These are phyloP conservation scores for Acromyrmex charruanus DNA, from an alignment of 1,140 invertebrate species.

Conservation along the genomic window DNA sequence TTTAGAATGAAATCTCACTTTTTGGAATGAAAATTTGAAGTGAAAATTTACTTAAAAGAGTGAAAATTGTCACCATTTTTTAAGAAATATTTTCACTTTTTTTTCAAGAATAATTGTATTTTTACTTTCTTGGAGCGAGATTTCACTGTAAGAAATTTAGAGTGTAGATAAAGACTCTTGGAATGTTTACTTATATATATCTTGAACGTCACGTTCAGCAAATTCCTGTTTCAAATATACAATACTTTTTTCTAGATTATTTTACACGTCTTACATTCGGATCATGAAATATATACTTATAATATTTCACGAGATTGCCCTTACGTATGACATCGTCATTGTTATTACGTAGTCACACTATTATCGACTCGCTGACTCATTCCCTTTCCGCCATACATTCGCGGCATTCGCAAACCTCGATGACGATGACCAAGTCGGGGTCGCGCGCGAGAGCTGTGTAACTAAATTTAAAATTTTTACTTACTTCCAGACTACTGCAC, in stretches of 20 bases:
- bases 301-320: background rate
- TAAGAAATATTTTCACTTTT: no score
- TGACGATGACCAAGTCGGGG: constrained; percentile 63
- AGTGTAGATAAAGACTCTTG: background rate
- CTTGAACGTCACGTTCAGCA: background rate
- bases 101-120: no score
- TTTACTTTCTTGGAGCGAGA: no score
- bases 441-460: constrained; percentile 82
- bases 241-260: background rate
- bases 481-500: constrained; percentile 87
- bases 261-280: background rate
- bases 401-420: constrained; percentile 69
- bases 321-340: background rate
- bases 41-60: no score
- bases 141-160: no score
- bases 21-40: no score
- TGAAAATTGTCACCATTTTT: background rate
- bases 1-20: no score
- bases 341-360: constrained; percentile 23
- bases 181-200: background rate
- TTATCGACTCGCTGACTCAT: constrained; percentile 82
- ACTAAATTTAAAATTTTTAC: constrained; percentile 88
- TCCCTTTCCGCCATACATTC: constrained; percentile 66
- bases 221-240: background rate
- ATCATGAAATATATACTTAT: background rate